Conservation (phyloP, 2,113 vertebrate genomes). For the Mobula hypostoma region DNA sequence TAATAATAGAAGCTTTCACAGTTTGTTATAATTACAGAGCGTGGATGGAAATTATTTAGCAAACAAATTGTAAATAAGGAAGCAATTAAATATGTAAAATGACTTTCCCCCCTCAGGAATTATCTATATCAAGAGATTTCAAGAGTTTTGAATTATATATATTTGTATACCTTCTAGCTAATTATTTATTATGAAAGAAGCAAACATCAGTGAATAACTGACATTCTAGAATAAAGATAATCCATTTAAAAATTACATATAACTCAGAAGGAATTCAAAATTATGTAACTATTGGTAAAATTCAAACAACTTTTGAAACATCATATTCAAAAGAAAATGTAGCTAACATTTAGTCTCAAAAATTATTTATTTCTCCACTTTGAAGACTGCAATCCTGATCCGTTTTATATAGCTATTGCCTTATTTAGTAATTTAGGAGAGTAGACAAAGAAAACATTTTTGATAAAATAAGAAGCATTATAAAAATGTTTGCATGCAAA, state of each 20-base stretch:
- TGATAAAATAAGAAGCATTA: neutral
- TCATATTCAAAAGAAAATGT: neutral
- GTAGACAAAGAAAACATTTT: neutral
- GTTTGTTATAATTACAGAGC: neutral
- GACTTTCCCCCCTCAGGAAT: neutral
- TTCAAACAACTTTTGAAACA: neutral
- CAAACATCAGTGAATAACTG: neutral
- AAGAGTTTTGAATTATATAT: neutral
- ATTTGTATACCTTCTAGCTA: neutral
- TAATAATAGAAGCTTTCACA: neutral
- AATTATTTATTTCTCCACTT: neutral
- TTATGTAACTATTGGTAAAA: neutral
- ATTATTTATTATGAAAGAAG: neutral
- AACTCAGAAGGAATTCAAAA: neutral
- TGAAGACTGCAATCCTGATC: neutral
- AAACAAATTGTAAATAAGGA: neutral
- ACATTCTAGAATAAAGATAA: constrained; percentile 14
- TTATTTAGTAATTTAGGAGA: neutral
- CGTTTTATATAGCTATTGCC: neutral
- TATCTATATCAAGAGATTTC: neutral
- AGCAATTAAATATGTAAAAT: neutral
- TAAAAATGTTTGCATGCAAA: neutral
- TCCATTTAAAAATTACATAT: neutral
- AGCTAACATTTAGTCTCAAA: neutral
- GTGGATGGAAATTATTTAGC: neutral